phyloP scores from a whole-genome alignment of 2,888 invertebrate species.

The Sthenelais limicola region DNA sequence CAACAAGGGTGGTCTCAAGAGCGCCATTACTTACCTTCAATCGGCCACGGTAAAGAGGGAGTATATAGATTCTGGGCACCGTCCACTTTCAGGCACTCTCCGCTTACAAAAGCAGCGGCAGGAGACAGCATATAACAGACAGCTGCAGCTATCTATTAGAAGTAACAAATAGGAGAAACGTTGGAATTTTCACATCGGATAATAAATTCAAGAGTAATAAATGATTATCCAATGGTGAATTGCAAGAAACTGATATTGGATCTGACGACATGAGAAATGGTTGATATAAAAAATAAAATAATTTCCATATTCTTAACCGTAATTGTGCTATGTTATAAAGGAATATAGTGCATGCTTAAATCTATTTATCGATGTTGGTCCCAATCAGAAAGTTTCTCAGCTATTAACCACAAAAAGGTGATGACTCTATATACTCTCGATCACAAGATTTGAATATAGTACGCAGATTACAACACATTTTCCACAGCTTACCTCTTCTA shows the following conservation, averaged over 20 bases:
- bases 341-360: no score
- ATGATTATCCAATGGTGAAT: no score
- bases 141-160: conserved; percentile 69
- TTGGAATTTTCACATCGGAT: no score
- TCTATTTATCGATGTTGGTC: no score
- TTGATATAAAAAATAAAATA: no score
- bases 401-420: background rate
- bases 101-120: conserved; percentile 73
- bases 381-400: background rate
- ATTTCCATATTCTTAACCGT: no score
- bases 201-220: no score
- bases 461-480: background rate
- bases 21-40: conserved; percentile 57
- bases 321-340: no score
- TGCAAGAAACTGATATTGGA: no score
- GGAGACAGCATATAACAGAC: conserved; percentile 74
- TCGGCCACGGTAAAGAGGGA: conserved; percentile 50
- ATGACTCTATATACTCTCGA: background rate
- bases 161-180: no score
- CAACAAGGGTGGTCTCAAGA: background rate
- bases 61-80: conserved; percentile 72
- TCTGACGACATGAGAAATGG: no score
- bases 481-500: conserved; percentile 71
- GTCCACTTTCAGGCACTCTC: conserved; percentile 73
- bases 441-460: background rate